phyloP scores from a whole-genome alignment of 2,797 vertebrate genomes.

The Paedocypris micromegethes region DNA sequence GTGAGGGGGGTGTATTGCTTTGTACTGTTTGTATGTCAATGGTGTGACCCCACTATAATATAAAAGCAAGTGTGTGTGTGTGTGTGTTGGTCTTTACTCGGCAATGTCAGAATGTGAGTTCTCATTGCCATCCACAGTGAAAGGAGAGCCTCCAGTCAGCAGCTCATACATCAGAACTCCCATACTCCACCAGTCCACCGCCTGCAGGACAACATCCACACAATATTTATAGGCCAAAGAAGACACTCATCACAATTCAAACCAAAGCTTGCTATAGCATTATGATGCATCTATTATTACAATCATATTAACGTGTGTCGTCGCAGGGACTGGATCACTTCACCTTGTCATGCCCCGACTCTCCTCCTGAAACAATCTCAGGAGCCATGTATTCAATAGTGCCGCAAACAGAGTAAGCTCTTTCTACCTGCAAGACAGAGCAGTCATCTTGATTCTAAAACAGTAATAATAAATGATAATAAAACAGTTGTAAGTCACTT shows the following conservation, averaged over 20 bases:
- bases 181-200: constrained; percentile 99
- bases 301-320: background rate
- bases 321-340: constrained; percentile 16
- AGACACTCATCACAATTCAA: background rate
- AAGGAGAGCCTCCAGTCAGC: constrained; percentile 93
- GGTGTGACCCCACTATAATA: too few species aligned
- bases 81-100: constrained; percentile 71
- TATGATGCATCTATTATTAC: too few species aligned
- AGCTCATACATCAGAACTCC: constrained; percentile 97
- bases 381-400: constrained; percentile 99
- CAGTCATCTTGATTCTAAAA: too few species aligned
- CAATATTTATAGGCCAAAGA: background rate
- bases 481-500: too few species aligned
- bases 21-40: too few species aligned
- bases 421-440: constrained; percentile 72
- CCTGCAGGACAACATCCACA: constrained; percentile 64
- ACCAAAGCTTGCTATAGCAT: background rate
- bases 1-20: too few species aligned
- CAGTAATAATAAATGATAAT: too few species aligned
- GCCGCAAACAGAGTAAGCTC: constrained; percentile 94
- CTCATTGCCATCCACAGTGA: constrained; percentile 94
- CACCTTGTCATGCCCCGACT: constrained; percentile 95
- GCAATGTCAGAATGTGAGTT: constrained; percentile 97
- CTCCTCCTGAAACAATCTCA: constrained; percentile 93
- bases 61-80: background rate